Evolutionary conservation across 2,113 vertebrate genomes (phyloP).

Genomic region (Machaerirhynchus nigripectus): DNA sequence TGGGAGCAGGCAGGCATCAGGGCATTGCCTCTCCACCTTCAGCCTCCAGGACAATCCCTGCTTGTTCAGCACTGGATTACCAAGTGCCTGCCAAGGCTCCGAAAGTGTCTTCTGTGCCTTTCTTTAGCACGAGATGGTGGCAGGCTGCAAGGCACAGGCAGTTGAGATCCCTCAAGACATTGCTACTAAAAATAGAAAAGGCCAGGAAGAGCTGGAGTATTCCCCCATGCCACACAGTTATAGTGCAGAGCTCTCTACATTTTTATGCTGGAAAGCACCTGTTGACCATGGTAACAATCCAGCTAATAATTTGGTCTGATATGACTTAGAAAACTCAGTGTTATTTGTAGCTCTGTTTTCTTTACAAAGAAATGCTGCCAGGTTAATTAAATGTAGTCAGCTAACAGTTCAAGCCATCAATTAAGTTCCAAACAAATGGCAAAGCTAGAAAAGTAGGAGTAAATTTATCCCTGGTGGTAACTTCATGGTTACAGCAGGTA

Average conservation of each 20-base stretch:
- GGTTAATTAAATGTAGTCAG: not conserved
- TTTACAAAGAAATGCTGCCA: not conserved
- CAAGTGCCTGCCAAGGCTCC: not conserved
- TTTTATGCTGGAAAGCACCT: not conserved
- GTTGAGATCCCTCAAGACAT: not conserved
- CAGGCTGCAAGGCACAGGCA: not conserved
- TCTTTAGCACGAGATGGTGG: not conserved
- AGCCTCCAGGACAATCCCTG: not conserved
- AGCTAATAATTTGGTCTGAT: not conserved
- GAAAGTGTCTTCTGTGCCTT: not conserved
- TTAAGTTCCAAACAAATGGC: conserved; percentile 1
- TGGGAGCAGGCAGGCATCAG: not conserved
- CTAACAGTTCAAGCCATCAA: not conserved
- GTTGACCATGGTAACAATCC: not conserved
- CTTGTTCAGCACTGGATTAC: not conserved
- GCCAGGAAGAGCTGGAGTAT: not conserved
- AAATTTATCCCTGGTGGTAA: not conserved
- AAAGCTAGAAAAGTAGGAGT: not conserved
- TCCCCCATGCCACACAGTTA: not conserved
- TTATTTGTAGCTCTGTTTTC: not conserved
- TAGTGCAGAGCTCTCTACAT: not conserved
- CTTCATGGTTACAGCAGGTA: not conserved
- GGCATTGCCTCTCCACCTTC: not conserved
- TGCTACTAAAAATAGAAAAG: not conserved
- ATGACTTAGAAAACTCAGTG: not conserved